Evolutionary conservation across 2,888 invertebrate genomes (phyloP), one percentile per base, ranked within the genome.

Genomic region (Athalia rosae): DNA sequence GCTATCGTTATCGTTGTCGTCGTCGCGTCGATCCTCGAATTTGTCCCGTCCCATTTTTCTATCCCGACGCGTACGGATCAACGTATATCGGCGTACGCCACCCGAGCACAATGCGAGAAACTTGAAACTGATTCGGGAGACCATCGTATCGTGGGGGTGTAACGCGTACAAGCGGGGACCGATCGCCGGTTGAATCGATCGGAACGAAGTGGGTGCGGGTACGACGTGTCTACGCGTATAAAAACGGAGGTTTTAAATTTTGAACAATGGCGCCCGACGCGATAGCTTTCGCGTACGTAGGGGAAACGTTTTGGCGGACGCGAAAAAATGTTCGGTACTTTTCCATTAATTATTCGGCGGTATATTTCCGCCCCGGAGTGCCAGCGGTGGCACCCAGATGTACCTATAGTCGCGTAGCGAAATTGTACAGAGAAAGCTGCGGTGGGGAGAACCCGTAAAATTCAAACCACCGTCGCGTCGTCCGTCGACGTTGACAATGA

Each of bases 241-340:
- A n/a, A 28, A 28, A 28, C 28, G 28, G 11, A 63, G 63, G n/a
- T 69, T 69, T 69, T 11, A 47, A 15, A 56, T 13, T 41, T 7
- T n/a, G 53, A 69, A 69, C 69, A 69, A 69, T 56, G 56, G 56
- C 41, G n/a, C 7, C n/a, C 56, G 69, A 69, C 50, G 50, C 50
- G 69, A 69, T 43, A 43, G 56, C 28, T 53, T 69, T 69, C 69
- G 69, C 53, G 13, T 13, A n/a, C 41, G 5, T 28, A 28, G 53
- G 28, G n/a, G 53, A 69, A 69, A 69, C 69, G 69, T 53, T 69
- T 56, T 56, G 41, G 69, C 41, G n/a, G n/a, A 43, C 53, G n/a
- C 8, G 56, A 53, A 56, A 69, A 69, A 69, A 53, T 53, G 69
- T 53, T 56, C 41, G 69, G 53, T 53, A 69, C 43, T 64, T 69